Base-by-base conservation (phyloP, 1,140 invertebrate species). In the Drosophila parvula region DNA sequence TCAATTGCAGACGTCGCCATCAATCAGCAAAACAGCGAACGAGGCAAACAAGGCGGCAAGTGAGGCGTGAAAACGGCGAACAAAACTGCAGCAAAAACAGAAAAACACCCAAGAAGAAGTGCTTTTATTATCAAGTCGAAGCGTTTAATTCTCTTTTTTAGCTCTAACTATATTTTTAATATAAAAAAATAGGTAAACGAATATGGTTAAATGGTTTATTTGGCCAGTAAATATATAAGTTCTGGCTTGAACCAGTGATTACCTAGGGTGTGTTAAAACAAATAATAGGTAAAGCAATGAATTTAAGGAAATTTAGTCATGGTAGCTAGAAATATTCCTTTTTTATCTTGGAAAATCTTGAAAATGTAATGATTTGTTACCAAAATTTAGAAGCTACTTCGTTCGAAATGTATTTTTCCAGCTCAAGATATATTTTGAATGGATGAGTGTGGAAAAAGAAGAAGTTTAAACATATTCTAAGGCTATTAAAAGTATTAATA, bases 21-120 rank as follows among this genome's bases (percentile, higher is more conserved):
- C 84, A 86, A 86, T 86, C 83, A 86, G 83, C 73, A 65, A 86
- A 86, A 88, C 83, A 88, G 83, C 76, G 68, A 83, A 74, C 75
- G 74, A 59, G 75, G 75, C 74, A 76, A 77, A 78, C 76, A 81
- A 77, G 76, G 78, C 51, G 73, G 79, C 79, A 82, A 83, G 68
- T 86, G 84, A 86, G 79, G 83, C 83, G 73, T 86, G 61, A 86
- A 86, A 86, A 88, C 78, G 79, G 76, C 80, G 45, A 71, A 84
- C 68, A 74, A 74, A 70, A 74, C 60, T 45, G 51, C 50, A 18
- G 34, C 41, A 48, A 70, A 70, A 61, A 71, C 40, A 12, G 6
- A 27, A 41, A 70, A 41, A 41, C 16, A 9, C n/a, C 5, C n/a
- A 44, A 10, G 10, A 27, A 43, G 30, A 18, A 5, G 48, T 11